Conservation (phyloP, 2,797 vertebrate genomes). For the Hypotaenidia philippensis region DNA sequence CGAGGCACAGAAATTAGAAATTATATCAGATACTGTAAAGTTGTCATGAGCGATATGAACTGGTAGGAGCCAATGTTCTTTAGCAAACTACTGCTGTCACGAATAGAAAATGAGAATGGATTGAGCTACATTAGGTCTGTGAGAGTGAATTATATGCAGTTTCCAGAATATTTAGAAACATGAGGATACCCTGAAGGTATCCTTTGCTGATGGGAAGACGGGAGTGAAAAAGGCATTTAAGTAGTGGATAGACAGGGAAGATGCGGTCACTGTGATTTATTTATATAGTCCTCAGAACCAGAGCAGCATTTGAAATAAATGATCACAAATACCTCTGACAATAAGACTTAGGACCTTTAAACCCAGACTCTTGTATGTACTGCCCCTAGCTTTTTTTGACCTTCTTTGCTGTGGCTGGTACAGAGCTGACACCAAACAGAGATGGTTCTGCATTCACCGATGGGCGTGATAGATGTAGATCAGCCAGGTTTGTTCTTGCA, state of each 20-base stretch:
- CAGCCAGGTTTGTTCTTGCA: neutral
- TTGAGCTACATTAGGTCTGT: conserved; percentile 36
- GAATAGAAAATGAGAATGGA: conserved; percentile 57
- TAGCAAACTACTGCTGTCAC: conserved; percentile 29
- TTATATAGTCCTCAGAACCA: neutral
- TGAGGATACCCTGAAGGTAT: neutral
- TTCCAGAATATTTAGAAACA: conserved; percentile 62
- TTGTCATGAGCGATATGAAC: conserved; percentile 35
- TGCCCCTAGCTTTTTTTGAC: neutral
- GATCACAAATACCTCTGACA: neutral
- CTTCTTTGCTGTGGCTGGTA: neutral
- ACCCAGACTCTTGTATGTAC: rapidly evolving
- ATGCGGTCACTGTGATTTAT: neutral
- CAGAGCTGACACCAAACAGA: neutral
- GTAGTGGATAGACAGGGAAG: neutral
- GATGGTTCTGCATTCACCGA: rapidly evolving
- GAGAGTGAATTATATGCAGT: conserved; percentile 47
- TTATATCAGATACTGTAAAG: conserved; percentile 25
- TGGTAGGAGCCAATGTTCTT: conserved; percentile 31
- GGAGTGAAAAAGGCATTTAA: conserved; percentile 16
- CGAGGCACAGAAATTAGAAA: conserved; percentile 34
- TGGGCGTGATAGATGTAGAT: neutral
- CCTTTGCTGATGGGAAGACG: conserved; percentile 4
- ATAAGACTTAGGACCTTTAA: neutral
- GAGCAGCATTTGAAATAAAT: neutral